A percentile compares a stretch with the other conserved stretches of the same genome.
Conservation (phyloP, 2,888 invertebrate genomes). For the Drosophila paracracens region DNA sequence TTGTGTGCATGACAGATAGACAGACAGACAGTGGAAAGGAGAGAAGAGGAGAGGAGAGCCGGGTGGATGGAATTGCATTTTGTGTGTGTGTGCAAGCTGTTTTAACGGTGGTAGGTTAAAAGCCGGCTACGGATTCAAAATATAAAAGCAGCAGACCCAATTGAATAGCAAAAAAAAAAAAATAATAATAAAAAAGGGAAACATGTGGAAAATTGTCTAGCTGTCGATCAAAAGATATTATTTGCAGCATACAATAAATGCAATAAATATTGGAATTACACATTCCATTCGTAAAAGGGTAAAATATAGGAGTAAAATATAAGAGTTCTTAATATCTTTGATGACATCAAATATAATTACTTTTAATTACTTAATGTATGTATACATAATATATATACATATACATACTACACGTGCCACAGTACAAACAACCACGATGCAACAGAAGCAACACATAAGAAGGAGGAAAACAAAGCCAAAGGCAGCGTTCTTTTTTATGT, state of each 20-base stretch:
- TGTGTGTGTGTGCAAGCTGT: conserved; percentile 7
- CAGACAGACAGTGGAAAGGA: conserved; percentile 2
- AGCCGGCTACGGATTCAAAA: conserved; percentile 59
- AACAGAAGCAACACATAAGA: conserved; percentile 9
- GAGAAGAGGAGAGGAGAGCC: conserved; percentile 2
- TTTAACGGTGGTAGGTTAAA: conserved; percentile 71
- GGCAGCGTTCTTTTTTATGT: conserved; percentile 41
- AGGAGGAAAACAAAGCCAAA: conserved; percentile 21
- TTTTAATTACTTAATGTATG: neutral
- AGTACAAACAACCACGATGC: conserved; percentile 7
- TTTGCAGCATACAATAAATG: neutral
- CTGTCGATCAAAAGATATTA: conserved; percentile 2
- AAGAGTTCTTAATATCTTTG: neutral
- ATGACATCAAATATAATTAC: neutral
- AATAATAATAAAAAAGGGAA: conserved; percentile 11
- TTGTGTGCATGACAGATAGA: conserved; percentile 24
- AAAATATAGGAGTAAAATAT: neutral
- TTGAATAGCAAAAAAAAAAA: conserved; percentile 16
- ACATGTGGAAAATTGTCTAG: conserved; percentile 10
- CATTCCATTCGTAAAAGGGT: neutral
- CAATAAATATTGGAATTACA: conserved; percentile 1
- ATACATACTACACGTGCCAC: neutral
- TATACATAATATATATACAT: neutral
- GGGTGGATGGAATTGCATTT: conserved; percentile 30
- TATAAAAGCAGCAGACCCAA: conserved; percentile 14